Evolutionary conservation across 2,113 vertebrate genomes (phyloP).

Genomic region (Paracanthobrama guichenoti): DNA sequence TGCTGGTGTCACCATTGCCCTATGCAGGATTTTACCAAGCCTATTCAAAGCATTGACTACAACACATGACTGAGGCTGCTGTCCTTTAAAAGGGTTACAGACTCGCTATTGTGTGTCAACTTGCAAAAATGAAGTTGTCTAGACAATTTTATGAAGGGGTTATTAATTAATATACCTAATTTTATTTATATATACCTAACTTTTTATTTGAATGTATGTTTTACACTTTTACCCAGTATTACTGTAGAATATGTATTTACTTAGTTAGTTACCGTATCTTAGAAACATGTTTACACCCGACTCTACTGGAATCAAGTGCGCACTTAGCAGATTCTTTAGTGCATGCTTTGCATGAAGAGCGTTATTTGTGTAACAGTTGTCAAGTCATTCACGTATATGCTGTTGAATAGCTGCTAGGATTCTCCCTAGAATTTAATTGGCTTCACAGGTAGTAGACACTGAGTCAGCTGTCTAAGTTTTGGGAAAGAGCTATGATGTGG

Average conservation of each 20-base stretch:
- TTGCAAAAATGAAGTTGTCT: background rate
- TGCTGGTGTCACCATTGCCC: background rate
- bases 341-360: background rate
- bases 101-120: background rate
- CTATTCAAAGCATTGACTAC: background rate
- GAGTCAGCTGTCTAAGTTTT: background rate
- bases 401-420: background rate
- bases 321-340: background rate
- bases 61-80: background rate
- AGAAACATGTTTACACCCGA: background rate
- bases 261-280: background rate
- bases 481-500: background rate
- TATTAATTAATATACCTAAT: background rate
- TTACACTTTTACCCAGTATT: too few species aligned
- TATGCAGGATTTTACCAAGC: background rate
- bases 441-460: background rate
- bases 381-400: background rate
- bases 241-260: background rate
- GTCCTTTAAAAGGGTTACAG: background rate
- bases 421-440: background rate
- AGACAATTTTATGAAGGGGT: background rate
- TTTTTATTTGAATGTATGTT: background rate
- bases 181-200: background rate
- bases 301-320: background rate
- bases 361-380: constrained; percentile 5